A percentile compares a stretch with the other conserved stretches of the same genome.
These are phyloP conservation scores for Drymodes brunneopygia DNA, from an alignment of 2,113 vertebrate species.

Conservation along the genomic window DNA sequence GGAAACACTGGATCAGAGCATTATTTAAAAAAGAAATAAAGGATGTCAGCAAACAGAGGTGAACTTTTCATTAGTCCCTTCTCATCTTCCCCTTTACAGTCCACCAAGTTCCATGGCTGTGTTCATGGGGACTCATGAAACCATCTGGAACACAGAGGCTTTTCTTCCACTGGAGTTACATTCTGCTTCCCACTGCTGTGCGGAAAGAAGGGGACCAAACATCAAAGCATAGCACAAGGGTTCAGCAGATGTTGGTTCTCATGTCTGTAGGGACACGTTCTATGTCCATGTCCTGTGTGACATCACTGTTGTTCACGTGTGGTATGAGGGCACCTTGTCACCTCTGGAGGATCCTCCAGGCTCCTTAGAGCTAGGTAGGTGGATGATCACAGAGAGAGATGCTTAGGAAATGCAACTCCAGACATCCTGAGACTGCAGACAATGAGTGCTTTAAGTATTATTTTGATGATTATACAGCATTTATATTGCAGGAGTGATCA, in stretches of 20 bases:
- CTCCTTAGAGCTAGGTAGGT: background rate
- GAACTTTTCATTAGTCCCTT: background rate
- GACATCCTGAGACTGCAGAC: background rate
- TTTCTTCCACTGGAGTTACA: background rate
- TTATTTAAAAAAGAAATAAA: slow-evolving; percentile 3
- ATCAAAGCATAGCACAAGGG: background rate
- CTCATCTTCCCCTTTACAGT: background rate
- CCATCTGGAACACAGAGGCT: accelerated
- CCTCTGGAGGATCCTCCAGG: background rate
- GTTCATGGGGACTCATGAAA: background rate
- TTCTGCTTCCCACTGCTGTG: accelerated
- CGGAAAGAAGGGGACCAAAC: background rate
- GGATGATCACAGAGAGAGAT: background rate
- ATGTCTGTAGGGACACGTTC: accelerated
- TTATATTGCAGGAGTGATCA: background rate
- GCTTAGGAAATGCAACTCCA: background rate
- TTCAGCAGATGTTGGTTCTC: background rate
- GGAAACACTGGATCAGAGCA: background rate
- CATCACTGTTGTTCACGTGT: background rate
- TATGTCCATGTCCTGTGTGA: background rate
- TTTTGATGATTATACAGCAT: background rate
- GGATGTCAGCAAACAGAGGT: background rate
- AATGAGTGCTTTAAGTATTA: background rate
- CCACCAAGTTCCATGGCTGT: accelerated
- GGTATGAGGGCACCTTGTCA: background rate